Base-by-base conservation (phyloP, 2,888 invertebrate genomes). In the Lepidocyrtoides sp. region DNA sequence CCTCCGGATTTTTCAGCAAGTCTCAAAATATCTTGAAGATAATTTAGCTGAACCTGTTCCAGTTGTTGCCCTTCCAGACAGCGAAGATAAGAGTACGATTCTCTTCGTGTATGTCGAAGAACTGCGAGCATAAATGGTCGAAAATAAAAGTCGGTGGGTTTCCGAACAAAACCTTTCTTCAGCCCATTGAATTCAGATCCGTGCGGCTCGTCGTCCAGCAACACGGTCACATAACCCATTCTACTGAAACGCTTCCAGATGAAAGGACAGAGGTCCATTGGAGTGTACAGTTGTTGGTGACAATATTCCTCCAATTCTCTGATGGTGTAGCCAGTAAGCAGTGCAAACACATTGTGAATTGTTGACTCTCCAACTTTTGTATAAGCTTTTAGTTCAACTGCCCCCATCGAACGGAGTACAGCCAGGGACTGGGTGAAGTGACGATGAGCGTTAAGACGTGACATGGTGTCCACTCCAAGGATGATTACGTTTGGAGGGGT, bases 51-150 rank as follows among this genome's bases (percentile, higher is more conserved):
- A 10, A 51, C 51, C n/a, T 51, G 7, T 14, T 51, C 51, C 5
- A 51, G 5, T n/a, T 51, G 4, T 2, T 14, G 51, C 8, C 51
- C 8, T 8, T 14, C 51, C 51, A 51, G 51, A 12, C 51, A n/a
- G 2, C 51, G 51, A 10, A 51, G 51, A 14, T 51, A 36, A 3
- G 5, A 36, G 36, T 36, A 36, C 5, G 3, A 36, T 8, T 3
- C 36, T 5, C 51, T 82, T 60, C 29, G 84, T 5, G 36, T 36
- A 5, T 36, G n/a, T 51, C 14, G 51, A n/a, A 63, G 36, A n/a
- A 88, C 89, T 0, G 81, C 97, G 7, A 97, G 94, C 92, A 97
- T 84, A 17, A 91, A 81, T 2, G 91, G 91, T 0, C 89, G 44
- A 20, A 89, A 75, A 17, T 89, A 91, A 89, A 81, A 91, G 72